phyloP scores from a whole-genome alignment of 2,888 invertebrate genomes.

The Drosophila koepferae region DNA sequence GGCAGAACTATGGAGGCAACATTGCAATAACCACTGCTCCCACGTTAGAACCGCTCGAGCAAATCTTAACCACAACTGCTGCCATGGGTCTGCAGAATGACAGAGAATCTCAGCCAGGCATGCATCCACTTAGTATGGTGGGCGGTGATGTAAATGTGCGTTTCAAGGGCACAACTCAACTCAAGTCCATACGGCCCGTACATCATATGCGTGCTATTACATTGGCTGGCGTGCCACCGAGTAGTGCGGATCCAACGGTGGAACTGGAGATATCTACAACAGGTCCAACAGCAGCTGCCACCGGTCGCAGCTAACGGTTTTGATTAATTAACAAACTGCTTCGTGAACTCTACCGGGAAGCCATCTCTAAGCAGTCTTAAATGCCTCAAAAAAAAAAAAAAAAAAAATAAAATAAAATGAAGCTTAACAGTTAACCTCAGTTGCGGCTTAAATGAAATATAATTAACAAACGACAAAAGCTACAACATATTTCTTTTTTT shows the following conservation, averaged over 20 bases:
- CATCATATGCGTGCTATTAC: constrained; percentile 82
- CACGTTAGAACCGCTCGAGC: constrained; percentile 36
- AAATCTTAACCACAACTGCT: constrained; percentile 35
- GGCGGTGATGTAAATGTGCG: constrained; percentile 90
- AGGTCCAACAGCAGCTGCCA: constrained; percentile 44
- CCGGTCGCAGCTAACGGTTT: constrained; percentile 84
- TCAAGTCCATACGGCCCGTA: constrained; percentile 89
- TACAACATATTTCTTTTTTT: constrained; percentile 54
- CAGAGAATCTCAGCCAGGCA: constrained; percentile 60
- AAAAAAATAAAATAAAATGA: too few species aligned
- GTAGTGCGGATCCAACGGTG: constrained; percentile 39
- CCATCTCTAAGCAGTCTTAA: constrained; percentile 36
- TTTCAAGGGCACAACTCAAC: constrained; percentile 92
- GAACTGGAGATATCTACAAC: constrained; percentile 19
- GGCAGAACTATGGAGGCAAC: constrained; percentile 56
- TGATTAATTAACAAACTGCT: constrained; percentile 84
- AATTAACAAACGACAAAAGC: constrained; percentile 27
- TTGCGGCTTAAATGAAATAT: constrained; percentile 39
- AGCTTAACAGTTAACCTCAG: constrained; percentile 61
- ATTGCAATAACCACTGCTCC: constrained; percentile 61
- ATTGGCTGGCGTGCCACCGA: constrained; percentile 47
- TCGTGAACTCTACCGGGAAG: constrained; percentile 74
- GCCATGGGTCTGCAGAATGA: constrained; percentile 26
- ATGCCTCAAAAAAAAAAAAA: constrained; percentile 10
- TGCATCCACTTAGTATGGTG: constrained; percentile 91